Base-by-base conservation (phyloP, 2,113 vertebrate species). In the Corynorhinus townsendii region DNA sequence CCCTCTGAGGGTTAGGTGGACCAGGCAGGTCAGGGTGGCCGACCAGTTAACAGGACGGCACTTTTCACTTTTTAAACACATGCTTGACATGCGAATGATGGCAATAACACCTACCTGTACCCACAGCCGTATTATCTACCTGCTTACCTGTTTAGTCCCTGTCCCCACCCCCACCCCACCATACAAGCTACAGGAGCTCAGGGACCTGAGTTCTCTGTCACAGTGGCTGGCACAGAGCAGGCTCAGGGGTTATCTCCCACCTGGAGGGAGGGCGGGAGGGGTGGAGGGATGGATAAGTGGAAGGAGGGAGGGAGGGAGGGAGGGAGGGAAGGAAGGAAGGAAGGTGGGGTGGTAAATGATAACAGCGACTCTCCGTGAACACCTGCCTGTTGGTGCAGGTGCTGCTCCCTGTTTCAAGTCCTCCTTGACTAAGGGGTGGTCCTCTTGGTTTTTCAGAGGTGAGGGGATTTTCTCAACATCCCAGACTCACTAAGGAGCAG, bases 121-220 rank as follows among this genome's bases (percentile, higher is more conserved):
- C 68, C 30, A 24, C 38, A 52, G 4, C 40, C 47, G 4, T 35
- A 20, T 68, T 38, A n/a, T n/a, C 52, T 33, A 26, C 35, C 11
- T 75, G 12, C 62, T 11, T 11, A 19, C 73, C 73, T 76, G 43
- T 30, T 52, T 40, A 64, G 28, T 28, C 22, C 30, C 59, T 40
- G 69, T 56, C 28, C n/a, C 0, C 0, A 22, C 4, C 1, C 7
- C 62, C 1, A 20, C 24, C 33, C 24, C 40, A 12, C 43, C 54
- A 49, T 0, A n/a, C 2, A 17, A 43, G 28, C 66, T 14, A 10
- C 17, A 72, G 62, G 68, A 62, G 11, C 8, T 43, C 28, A 9
- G 35, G 80, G 10, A 69, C 30, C 52, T 28, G 49, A 16, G 15
- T 69, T 30, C 0, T 7, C 56, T 54, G 15, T 12, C 3, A 30